These are phyloP conservation scores for Nudaria mundana DNA, from an alignment of 2,888 invertebrate species.

Conservation along the genomic window DNA sequence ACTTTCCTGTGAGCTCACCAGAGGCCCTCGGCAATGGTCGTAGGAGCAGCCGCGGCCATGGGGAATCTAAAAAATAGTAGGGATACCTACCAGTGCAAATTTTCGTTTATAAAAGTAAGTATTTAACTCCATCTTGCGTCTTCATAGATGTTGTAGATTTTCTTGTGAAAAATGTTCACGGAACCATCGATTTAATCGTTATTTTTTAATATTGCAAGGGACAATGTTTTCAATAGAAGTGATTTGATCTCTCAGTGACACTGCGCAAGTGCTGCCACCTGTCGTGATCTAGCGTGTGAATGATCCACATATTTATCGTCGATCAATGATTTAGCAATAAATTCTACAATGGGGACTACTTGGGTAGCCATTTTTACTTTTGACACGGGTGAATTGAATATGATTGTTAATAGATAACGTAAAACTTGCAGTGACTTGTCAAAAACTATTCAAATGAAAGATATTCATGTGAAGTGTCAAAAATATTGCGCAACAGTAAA, in stretches of 20 bases:
- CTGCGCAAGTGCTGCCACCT: conserved; percentile 61
- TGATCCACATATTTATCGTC: conserved; percentile 58
- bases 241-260: conserved; percentile 53
- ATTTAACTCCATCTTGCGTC: too few relatives aligned
- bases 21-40: too few relatives aligned
- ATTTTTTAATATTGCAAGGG: conserved; percentile 29
- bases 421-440: conserved; percentile 42
- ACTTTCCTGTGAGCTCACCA: too few relatives aligned
- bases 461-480: conserved; percentile 10
- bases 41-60: too few relatives aligned
- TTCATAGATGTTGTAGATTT: too few relatives aligned
- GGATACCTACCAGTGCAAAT: too few relatives aligned
- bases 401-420: conserved; percentile 21
- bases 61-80: too few relatives aligned
- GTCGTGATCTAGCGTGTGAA: conserved; percentile 60
- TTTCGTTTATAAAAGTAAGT: too few relatives aligned
- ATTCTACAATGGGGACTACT: conserved; percentile 57
- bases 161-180: conserved; percentile 16
- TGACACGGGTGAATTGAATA: conserved; percentile 46
- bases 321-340: conserved; percentile 74
- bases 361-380: conserved; percentile 49
- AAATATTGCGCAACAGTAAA: too few relatives aligned
- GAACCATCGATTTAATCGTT: conserved; percentile 13
- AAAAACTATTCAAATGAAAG: conserved; percentile 18
- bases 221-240: conserved; percentile 43